Evolutionary conservation across 2,113 vertebrate species (phyloP).

Genomic region (Gavialis gangeticus): DNA sequence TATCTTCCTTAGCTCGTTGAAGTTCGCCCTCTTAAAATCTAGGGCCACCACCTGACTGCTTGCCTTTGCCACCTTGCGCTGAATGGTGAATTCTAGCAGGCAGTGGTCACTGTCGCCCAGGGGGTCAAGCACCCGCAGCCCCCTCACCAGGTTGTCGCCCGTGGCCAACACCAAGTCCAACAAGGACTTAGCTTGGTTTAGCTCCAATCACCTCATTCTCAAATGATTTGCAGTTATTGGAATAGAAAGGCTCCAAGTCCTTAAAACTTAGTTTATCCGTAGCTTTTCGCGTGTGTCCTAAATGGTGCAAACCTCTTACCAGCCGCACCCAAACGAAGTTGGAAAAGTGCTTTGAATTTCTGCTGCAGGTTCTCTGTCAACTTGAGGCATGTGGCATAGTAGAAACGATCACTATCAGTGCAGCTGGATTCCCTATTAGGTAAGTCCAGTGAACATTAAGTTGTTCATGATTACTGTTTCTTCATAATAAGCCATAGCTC

Average conservation of each 20-base stretch:
- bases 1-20: too few relatives aligned
- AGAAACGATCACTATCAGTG: conserved; percentile 95
- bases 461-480: background rate
- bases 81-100: too few relatives aligned
- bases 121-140: too few relatives aligned
- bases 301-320: background rate
- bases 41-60: too few relatives aligned
- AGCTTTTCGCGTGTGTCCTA: accelerated
- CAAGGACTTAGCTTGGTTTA: too few relatives aligned
- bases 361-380: conserved; percentile 90
- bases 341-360: background rate
- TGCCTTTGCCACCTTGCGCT: too few relatives aligned
- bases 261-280: background rate
- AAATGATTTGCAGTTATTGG: background rate
- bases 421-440: conserved; percentile 96
- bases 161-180: too few relatives aligned
- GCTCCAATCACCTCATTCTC: too few relatives aligned
- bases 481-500: background rate
- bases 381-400: conserved; percentile 96
- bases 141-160: too few relatives aligned
- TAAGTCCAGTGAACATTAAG: conserved; percentile 55
- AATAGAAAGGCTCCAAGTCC: background rate
- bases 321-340: background rate
- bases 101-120: too few relatives aligned
- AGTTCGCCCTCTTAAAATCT: too few relatives aligned